Percentiles rank a stretch among this genome's conserved stretches.
Conservation (phyloP, 1,140 invertebrate species). For the Drosophila murphyi region DNA sequence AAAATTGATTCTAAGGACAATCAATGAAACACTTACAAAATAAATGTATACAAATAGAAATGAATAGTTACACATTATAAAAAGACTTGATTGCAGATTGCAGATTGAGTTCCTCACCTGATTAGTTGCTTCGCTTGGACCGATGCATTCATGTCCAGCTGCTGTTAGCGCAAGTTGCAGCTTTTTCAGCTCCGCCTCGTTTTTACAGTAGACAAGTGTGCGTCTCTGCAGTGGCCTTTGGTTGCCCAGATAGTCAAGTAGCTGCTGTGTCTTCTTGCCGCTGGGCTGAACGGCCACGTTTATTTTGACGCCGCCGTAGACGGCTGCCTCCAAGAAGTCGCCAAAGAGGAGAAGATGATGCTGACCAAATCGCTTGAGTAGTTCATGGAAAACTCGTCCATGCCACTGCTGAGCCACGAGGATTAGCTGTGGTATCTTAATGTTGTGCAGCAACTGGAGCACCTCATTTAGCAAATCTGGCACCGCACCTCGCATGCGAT, state of each 20-base stretch:
- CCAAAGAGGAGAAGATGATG: conserved; percentile 52
- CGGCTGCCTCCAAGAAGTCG: conserved; percentile 55
- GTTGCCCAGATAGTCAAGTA: conserved; percentile 17
- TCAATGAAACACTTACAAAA: neutral
- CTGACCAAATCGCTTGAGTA: conserved; percentile 1
- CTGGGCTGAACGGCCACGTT: conserved; percentile 4
- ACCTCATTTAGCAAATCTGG: conserved; percentile 16
- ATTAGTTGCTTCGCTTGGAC: neutral
- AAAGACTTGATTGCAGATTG: neutral
- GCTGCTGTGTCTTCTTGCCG: conserved; percentile 8
- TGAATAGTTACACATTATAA: neutral
- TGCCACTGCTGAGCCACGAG: conserved; percentile 61
- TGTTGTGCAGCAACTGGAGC: neutral
- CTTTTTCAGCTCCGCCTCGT: conserved; percentile 15
- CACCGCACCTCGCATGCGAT: conserved; percentile 14
- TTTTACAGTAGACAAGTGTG: conserved; percentile 50
- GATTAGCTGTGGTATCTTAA: conserved; percentile 19
- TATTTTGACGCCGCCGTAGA: conserved; percentile 51
- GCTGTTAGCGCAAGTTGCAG: neutral
- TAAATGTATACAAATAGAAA: neutral
- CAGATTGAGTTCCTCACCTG: conserved; percentile 13
- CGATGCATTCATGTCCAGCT: conserved; percentile 35
- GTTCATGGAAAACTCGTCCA: conserved; percentile 8
- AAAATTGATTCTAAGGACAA: too few relatives aligned
- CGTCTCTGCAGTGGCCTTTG: conserved; percentile 7